These are phyloP conservation scores for Passerculus sandwichensis DNA, from an alignment of 2,797 vertebrate species.

Conservation along the genomic window DNA sequence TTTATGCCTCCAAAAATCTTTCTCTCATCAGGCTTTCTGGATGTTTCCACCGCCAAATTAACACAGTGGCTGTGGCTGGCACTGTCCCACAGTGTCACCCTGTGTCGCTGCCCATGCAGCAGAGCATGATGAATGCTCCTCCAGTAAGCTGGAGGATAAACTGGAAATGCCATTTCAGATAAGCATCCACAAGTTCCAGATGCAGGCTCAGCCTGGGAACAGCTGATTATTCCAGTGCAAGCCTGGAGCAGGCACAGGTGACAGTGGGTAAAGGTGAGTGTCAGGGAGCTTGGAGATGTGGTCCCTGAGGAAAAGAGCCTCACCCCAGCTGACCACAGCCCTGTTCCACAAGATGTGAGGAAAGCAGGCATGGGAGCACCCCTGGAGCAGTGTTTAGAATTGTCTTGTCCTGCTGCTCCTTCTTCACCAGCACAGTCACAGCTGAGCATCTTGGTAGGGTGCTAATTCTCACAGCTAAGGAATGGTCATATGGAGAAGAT, in stretches of 20 bases:
- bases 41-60: background rate
- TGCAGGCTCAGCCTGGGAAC: background rate
- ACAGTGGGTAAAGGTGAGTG: background rate
- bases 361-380: background rate
- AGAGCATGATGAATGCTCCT: background rate
- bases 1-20: background rate
- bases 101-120: background rate
- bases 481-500: rapidly evolving
- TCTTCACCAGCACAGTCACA: background rate
- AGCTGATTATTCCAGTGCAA: background rate
- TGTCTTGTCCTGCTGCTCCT: background rate
- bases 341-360: rapidly evolving
- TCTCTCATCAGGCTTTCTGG: background rate
- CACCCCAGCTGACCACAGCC: rapidly evolving
- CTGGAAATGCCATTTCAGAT: constrained; percentile 21
- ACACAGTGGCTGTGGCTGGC: background rate
- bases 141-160: background rate
- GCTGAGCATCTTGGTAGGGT: background rate
- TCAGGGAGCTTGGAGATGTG: background rate
- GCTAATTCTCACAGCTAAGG: background rate
- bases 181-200: background rate
- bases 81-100: background rate
- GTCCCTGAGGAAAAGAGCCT: background rate
- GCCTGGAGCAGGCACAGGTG: background rate
- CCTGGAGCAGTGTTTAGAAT: background rate